Evolutionary conservation across 2,888 invertebrate species (phyloP), one percentile per base, ranked within the genome.

Genomic region (Ormyrus rosae): DNA sequence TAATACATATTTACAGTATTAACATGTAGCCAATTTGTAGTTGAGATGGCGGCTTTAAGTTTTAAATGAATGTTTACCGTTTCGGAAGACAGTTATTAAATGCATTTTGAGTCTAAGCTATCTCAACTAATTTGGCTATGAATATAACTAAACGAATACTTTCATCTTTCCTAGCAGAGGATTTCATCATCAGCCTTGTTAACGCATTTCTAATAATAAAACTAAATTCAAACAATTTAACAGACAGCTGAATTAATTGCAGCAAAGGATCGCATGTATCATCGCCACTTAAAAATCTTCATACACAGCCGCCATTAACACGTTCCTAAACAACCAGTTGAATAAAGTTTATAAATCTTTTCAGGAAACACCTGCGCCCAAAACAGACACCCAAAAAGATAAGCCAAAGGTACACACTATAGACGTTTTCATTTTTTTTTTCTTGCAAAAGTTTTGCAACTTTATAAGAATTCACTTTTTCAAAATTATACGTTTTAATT

Each of bases 321-420:
- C 50, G 51, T 60, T 19, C 46, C 65, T 61, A 63, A 51, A 68
- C 63, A 64, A 68, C 13, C 6, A 60, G 67, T 69, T n/a, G 69
- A 70, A 67, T 58, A 10, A 51, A 8, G 51, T 19, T 46, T 72
- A 53, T 65, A 67, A 65, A 67, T 71, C 82, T 46, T 82, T 84
- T 79, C 82, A 84, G 84, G 83, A 83, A 3, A 81, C 79, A 75
- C 64, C 83, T 55, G 79, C 13, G 19, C 45, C 78, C 55, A 84
- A 84, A 83, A 34, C 75, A 6, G 64, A 79, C 34, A 68, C 61
- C 34, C 50, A 56, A 51, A 61, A 13, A 71, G 75, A 75, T 2
- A 75, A 75, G n/a, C 75, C 71, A 0, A 69, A 80, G 80, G 80
- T 80, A 80, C 71, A 75, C 46, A 65, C 5, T 34, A n/a, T 53